Conservation (phyloP, 2,113 vertebrate genomes). For the Ptilorrhoa leucosticta region DNA sequence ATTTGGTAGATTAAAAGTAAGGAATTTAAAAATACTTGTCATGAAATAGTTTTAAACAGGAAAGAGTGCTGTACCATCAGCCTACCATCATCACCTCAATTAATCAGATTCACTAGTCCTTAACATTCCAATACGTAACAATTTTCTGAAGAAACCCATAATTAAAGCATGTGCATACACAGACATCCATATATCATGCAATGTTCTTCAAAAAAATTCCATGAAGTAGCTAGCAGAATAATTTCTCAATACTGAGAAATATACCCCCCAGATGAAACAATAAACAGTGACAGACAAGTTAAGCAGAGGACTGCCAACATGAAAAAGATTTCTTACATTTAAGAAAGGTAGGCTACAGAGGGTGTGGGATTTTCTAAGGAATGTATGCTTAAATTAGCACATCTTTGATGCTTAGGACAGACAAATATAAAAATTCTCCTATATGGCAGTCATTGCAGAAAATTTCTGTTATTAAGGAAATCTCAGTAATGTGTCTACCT, state of each 20-base stretch:
- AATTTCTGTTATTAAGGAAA: not conserved
- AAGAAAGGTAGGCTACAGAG: not conserved
- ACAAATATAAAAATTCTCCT: not conserved
- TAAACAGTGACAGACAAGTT: not conserved
- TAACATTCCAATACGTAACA: not conserved
- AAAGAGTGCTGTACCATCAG: not conserved
- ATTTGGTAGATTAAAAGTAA: not conserved
- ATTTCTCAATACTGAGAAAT: not conserved
- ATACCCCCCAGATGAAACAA: not conserved
- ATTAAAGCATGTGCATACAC: not conserved
- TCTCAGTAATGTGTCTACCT: accelerated
- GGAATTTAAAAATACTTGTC: not conserved
- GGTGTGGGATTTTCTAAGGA: not conserved
- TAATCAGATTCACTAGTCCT: not conserved
- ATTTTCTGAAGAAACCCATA: not conserved
- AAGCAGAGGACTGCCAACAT: not conserved
- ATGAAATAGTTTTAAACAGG: not conserved
- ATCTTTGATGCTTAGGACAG: not conserved
- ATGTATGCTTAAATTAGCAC: not conserved
- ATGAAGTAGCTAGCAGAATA: not conserved
- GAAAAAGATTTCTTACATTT: not conserved
- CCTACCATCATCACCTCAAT: not conserved
- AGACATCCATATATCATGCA: not conserved
- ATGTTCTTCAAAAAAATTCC: not conserved
- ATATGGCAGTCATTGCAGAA: not conserved